These are phyloP conservation scores for Mico argentatus DNA, from an alignment of 2,797 vertebrate genomes.

Conservation along the genomic window DNA sequence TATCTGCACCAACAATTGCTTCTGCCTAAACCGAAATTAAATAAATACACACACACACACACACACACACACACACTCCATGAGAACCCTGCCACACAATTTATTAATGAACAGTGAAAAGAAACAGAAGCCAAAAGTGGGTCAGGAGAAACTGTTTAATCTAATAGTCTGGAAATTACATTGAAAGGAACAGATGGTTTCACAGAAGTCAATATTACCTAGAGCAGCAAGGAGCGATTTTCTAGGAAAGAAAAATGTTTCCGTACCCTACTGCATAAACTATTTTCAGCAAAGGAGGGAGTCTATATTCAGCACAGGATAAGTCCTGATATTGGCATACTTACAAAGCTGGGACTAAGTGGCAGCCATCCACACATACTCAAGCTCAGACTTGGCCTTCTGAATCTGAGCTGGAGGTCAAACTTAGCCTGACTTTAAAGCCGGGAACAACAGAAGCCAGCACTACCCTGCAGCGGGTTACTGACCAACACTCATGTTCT, in stretches of 20 bases:
- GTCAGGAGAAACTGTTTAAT: constrained; percentile 71
- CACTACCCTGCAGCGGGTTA: neutral
- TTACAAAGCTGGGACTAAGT: neutral
- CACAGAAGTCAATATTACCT: constrained; percentile 46
- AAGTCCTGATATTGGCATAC: neutral
- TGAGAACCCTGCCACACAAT: neutral
- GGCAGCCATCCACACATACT: neutral
- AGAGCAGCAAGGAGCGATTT: constrained; percentile 54
- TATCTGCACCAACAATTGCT: constrained; percentile 53
- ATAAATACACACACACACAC: constrained; percentile 45
- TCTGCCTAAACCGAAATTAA: constrained; percentile 75
- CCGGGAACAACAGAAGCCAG: neutral
- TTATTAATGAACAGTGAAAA: constrained; percentile 68
- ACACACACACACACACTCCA: constrained; percentile 42
- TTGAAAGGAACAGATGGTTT: constrained; percentile 50
- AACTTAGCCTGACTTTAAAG: neutral
- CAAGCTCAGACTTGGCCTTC: neutral
- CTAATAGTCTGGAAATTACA: constrained; percentile 69
- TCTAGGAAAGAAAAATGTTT: constrained; percentile 61
- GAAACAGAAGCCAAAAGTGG: constrained; percentile 73
- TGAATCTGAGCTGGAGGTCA: constrained; percentile 47
- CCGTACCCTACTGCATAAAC: neutral
- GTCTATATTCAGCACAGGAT: constrained; percentile 29
- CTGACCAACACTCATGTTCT: neutral
- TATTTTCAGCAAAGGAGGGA: constrained; percentile 46